Percentiles rank a stretch among this genome's conserved stretches.
phyloP scores from a whole-genome alignment of 2,113 vertebrate species.

The Cinclus cinclus region DNA sequence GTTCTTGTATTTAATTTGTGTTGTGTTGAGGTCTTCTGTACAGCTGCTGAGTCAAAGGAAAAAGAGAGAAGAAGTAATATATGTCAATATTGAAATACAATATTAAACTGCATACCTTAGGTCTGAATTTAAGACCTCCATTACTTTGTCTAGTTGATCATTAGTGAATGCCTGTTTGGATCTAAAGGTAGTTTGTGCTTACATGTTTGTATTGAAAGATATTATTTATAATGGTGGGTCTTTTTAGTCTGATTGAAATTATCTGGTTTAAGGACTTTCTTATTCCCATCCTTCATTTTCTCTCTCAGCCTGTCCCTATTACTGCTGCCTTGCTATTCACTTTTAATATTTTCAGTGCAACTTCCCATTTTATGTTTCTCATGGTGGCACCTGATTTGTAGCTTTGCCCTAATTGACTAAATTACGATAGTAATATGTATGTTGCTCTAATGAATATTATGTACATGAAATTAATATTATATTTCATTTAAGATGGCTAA shows the following conservation, averaged over 20 bases:
- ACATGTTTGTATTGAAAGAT: neutral
- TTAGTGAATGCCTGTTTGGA: neutral
- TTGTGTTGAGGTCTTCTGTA: neutral
- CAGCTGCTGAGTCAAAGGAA: neutral
- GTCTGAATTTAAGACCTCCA: neutral
- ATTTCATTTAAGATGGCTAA: constrained; percentile 51
- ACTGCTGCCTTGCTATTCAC: neutral
- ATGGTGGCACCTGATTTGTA: constrained; percentile 33
- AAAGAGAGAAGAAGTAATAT: neutral
- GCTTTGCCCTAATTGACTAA: constrained; percentile 32
- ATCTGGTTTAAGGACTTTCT: neutral
- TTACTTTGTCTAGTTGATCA: neutral
- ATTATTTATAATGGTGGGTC: neutral
- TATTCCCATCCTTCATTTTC: neutral
- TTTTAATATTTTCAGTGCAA: neutral
- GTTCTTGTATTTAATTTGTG: constrained; percentile 19
- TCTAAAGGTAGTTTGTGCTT: constrained; percentile 11
- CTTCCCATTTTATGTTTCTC: constrained; percentile 21
- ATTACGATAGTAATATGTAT: constrained; percentile 5
- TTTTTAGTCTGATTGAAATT: neutral
- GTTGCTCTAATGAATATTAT: constrained; percentile 46
- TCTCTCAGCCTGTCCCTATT: neutral
- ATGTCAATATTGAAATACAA: neutral
- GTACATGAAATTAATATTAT: constrained; percentile 49
- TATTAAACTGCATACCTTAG: neutral